These are phyloP conservation scores for Ephydatia muelleri DNA, from an alignment of 37 sponge, comb jelly and placozoan genomes.

Conservation along the genomic window DNA sequence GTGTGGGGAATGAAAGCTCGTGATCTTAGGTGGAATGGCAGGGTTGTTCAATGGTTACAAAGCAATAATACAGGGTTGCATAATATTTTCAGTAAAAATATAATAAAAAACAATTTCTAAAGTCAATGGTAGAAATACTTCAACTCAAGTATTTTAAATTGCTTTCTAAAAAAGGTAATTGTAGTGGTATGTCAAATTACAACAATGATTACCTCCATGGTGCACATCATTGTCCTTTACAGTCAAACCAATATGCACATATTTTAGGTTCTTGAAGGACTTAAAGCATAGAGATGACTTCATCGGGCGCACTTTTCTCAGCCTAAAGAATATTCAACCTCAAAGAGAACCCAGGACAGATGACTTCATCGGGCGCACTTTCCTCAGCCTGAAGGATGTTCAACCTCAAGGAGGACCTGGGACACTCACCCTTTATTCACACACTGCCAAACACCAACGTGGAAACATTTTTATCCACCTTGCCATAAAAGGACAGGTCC, in stretches of 20 bases:
- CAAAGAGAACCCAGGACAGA: slow-evolving; percentile 26
- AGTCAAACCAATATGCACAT: too few relatives aligned
- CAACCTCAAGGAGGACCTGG: slow-evolving; percentile 16
- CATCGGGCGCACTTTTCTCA: neutral
- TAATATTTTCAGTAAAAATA: too few relatives aligned
- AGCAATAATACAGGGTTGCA: neutral
- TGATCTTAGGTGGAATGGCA: neutral
- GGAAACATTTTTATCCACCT: slow-evolving; percentile 19
- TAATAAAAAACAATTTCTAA: too few relatives aligned
- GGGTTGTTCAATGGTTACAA: neutral
- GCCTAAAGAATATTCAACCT: neutral
- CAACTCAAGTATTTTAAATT: too few relatives aligned
- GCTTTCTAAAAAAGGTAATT: too few relatives aligned
- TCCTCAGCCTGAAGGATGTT: slow-evolving; percentile 30
- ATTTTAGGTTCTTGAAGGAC: neutral
- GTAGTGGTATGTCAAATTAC: too few relatives aligned
- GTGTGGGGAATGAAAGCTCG: neutral
- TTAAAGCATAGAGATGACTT: neutral
- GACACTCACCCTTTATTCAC: slow-evolving; percentile 40
- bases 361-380: slow-evolving; percentile 65
- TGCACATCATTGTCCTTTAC: too few relatives aligned
- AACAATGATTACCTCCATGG: too few relatives aligned
- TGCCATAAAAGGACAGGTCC: slow-evolving; percentile 12
- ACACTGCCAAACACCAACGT: slow-evolving; percentile 35
- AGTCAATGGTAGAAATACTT: too few relatives aligned